Evolutionary conservation across 1,140 invertebrate species (phyloP).

Genomic region (Meloidogyne floridensis): DNA sequence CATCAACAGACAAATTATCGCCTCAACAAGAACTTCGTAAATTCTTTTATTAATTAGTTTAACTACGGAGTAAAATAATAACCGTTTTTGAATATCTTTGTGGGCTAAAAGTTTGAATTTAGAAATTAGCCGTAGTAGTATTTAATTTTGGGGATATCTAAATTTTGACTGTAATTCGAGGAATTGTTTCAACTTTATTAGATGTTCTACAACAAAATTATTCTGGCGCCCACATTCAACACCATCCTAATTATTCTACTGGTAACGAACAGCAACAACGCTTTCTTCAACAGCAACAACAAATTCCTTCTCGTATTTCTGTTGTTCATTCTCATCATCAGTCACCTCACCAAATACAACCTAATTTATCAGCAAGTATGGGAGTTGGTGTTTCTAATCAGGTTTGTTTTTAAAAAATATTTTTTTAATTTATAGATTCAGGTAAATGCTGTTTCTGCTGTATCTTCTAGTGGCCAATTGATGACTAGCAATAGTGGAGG

Average conservation of each 20-base stretch:
- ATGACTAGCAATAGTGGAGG: not conserved
- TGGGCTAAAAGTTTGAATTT: too few species aligned
- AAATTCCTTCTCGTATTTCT: not conserved
- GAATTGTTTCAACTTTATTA: not conserved
- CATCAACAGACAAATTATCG: slow-evolving; percentile 1
- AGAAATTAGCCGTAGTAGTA: too few species aligned
- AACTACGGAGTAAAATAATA: not conserved
- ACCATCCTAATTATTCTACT: not conserved
- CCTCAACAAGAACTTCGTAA: slow-evolving; percentile 21
- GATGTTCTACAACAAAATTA: slow-evolving; percentile 19
- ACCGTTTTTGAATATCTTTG: too few species aligned
- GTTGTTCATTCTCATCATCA: not conserved
- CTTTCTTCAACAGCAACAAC: not conserved
- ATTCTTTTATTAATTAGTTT: not conserved
- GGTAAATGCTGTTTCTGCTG: not conserved
- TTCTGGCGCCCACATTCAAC: not conserved
- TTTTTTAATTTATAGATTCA: not conserved
- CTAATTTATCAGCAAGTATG: slow-evolving; percentile 6
- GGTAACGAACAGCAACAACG: not conserved
- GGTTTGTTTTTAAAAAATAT: not conserved
- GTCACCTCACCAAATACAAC: not conserved
- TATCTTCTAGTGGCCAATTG: not conserved
- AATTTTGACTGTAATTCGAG: too few species aligned
- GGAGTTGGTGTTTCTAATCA: not conserved
- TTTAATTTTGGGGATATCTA: too few species aligned